phyloP scores from a whole-genome alignment of 2,797 vertebrate genomes.

The Perodicticus potto region DNA sequence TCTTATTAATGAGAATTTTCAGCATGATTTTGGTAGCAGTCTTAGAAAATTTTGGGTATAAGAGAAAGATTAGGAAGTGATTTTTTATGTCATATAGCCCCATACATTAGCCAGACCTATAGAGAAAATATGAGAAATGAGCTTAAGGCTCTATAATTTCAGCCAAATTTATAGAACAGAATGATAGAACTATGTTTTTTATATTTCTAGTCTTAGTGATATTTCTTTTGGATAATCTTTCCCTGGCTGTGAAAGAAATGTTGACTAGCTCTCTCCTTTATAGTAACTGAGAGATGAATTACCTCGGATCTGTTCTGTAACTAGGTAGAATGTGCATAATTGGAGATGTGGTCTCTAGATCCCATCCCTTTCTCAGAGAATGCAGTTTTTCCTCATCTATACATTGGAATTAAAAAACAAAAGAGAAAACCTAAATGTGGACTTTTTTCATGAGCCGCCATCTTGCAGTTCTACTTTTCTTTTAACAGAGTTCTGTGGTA shows the following conservation, averaged over 20 bases:
- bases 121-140: not conserved
- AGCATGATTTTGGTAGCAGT: not conserved
- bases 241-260: not conserved
- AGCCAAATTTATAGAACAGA: not conserved
- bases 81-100: not conserved
- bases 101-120: not conserved
- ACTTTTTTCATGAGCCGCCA: not conserved
- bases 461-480: not conserved
- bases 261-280: not conserved
- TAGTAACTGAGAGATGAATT: not conserved
- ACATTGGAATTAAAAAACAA: not conserved
- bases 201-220: not conserved
- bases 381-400: not conserved
- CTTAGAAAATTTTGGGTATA: not conserved
- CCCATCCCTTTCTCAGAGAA: not conserved
- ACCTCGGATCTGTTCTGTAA: conserved; percentile 12
- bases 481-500: not conserved
- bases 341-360: not conserved
- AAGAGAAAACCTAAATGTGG: not conserved
- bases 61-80: not conserved
- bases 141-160: not conserved
- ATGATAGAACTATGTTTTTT: not conserved
- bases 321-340: not conserved
- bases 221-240: conserved; percentile 22
- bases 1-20: not conserved